A percentile compares a stretch with the other conserved stretches of the same genome.
These are phyloP conservation scores for Myiopsitta monachus DNA, from an alignment of 2,113 vertebrate species.

Conservation along the genomic window DNA sequence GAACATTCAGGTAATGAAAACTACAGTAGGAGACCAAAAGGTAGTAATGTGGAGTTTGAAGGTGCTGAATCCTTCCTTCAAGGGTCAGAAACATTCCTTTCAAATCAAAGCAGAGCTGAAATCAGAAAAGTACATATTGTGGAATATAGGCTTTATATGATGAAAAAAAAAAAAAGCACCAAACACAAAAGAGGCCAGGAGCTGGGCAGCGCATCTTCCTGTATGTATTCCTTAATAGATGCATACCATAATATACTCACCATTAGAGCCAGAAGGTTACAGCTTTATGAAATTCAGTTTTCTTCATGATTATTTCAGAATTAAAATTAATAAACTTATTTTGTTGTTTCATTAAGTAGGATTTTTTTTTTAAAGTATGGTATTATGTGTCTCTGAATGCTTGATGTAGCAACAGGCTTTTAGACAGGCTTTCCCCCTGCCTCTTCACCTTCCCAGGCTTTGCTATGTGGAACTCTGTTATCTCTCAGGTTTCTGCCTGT, in stretches of 20 bases:
- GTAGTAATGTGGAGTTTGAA: background rate
- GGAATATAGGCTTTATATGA: background rate
- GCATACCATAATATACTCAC: background rate
- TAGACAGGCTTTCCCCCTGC: background rate
- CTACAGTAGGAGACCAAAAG: background rate
- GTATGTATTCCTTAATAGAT: background rate
- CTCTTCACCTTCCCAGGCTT: background rate
- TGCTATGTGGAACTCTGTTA: background rate
- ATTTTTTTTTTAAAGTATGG: background rate
- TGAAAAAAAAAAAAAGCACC: background rate
- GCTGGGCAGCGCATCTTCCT: background rate
- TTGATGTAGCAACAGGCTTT: background rate
- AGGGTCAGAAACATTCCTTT: background rate
- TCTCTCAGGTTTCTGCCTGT: background rate
- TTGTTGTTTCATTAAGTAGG: background rate
- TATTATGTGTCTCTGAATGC: background rate
- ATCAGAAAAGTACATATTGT: background rate
- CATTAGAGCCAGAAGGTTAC: background rate
- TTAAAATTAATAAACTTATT: background rate
- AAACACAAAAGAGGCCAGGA: background rate
- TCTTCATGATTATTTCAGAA: background rate
- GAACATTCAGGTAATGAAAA: background rate
- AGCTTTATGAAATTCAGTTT: background rate
- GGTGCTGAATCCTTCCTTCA: background rate
- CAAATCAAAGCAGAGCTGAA: background rate